Evolutionary conservation across 2,888 invertebrate genomes (phyloP).

Genomic region (Drosophila mimica): DNA sequence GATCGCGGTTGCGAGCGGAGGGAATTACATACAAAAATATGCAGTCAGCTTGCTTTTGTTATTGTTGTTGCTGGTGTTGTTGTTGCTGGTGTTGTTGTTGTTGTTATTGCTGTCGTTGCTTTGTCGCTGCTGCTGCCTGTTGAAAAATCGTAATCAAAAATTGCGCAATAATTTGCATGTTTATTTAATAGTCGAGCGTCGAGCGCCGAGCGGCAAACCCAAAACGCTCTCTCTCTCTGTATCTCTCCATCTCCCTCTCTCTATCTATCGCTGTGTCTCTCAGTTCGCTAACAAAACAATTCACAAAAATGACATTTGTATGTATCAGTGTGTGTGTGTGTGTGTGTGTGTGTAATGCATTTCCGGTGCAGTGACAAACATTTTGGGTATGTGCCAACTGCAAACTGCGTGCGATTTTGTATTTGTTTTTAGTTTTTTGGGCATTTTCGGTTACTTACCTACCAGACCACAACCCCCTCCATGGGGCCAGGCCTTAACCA

Average conservation of each 20-base stretch:
- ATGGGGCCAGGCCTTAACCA: background rate
- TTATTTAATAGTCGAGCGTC: slow-evolving; percentile 75
- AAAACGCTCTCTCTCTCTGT: slow-evolving; percentile 2
- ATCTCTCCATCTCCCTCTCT: background rate
- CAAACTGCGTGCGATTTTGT: slow-evolving; percentile 41
- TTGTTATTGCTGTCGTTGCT: slow-evolving; percentile 7
- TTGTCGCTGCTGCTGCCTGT: slow-evolving; percentile 33
- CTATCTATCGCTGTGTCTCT: background rate
- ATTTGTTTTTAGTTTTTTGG: slow-evolving; percentile 63
- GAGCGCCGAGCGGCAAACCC: slow-evolving; percentile 15
- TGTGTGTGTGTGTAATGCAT: slow-evolving; percentile 37
- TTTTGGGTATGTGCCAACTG: slow-evolving; percentile 70
- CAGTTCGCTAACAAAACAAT: slow-evolving; percentile 18
- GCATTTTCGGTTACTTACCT: slow-evolving; percentile 52
- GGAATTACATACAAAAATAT: slow-evolving; percentile 74
- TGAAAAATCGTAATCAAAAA: slow-evolving; percentile 81
- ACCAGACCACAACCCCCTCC: slow-evolving; percentile 1
- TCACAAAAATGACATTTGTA: slow-evolving; percentile 55
- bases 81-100: slow-evolving; percentile 22
- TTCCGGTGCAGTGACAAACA: slow-evolving; percentile 72
- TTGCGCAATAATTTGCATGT: slow-evolving; percentile 82
- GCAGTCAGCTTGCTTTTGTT: slow-evolving; percentile 41
- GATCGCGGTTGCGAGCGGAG: background rate
- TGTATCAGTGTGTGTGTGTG: slow-evolving; percentile 6
- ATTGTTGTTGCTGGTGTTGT: slow-evolving; percentile 9